A percentile compares a stretch with the other conserved stretches of the same genome.
Conservation (phyloP, 2,113 vertebrate genomes). For the Hirundichthys speculiger region DNA sequence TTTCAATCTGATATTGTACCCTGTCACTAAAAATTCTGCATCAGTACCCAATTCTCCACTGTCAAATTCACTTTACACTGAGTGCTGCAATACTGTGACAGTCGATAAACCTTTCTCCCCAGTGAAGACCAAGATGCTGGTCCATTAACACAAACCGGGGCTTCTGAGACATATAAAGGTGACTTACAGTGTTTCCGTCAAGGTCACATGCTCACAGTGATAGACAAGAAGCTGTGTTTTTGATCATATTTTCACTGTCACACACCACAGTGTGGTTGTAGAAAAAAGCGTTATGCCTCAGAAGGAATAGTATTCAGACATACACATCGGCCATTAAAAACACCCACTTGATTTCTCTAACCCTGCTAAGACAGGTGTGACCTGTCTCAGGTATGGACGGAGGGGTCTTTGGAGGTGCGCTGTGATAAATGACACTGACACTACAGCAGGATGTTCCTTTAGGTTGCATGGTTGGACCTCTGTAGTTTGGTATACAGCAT, state of each 20-base stretch:
- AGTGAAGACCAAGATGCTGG: not conserved
- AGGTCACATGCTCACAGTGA: slow-evolving; percentile 19
- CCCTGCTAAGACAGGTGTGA: not conserved
- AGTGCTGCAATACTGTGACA: too few relatives aligned
- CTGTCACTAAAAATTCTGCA: not conserved
- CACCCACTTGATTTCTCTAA: too few relatives aligned
- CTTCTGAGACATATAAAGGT: too few relatives aligned
- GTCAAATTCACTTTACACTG: slow-evolving; percentile 6
- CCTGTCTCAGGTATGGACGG: not conserved
- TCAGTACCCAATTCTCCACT: slow-evolving; percentile 16
- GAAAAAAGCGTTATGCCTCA: too few relatives aligned
- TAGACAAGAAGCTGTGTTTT: too few relatives aligned
- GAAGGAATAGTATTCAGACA: too few relatives aligned
- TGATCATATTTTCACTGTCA: too few relatives aligned
- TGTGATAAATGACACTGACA: not conserved
- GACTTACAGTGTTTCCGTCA: slow-evolving; percentile 18
- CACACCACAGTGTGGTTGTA: too few relatives aligned
- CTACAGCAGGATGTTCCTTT: not conserved
- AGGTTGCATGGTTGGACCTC: not conserved
- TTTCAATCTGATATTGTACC: slow-evolving; percentile 11
- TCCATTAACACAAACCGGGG: too few relatives aligned
- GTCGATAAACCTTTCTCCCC: not conserved
- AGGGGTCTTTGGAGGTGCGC: not conserved
- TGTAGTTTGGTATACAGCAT: too few relatives aligned
- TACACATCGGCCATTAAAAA: too few relatives aligned